A percentile compares a stretch with the other conserved stretches of the same genome.
Evolutionary conservation across 2,888 invertebrate species (phyloP).

Genomic region (Coelinius sp.): DNA sequence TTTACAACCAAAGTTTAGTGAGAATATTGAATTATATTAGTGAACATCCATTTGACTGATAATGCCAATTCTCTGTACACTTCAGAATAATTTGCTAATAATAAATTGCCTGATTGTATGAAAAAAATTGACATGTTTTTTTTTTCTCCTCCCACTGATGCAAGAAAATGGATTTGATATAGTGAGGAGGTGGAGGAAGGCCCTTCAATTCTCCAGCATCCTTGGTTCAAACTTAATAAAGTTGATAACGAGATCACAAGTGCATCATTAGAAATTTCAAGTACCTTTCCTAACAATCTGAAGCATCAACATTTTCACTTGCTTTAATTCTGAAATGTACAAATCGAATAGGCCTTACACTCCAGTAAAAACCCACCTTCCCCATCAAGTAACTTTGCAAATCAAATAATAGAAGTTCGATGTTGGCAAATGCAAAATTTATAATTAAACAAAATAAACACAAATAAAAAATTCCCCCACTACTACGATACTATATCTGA

Average conservation of each 20-base stretch:
- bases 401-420: constrained; percentile 18
- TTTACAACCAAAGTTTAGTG: constrained; percentile 50
- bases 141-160: constrained; percentile 23
- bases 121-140: not conserved
- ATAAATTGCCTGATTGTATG: not conserved
- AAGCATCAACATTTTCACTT: not conserved
- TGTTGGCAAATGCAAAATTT: constrained; percentile 14
- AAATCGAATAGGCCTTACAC: constrained; percentile 23
- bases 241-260: constrained; percentile 38
- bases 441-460: not conserved
- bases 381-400: not conserved
- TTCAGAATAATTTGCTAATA: constrained; percentile 17
- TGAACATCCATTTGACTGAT: not conserved
- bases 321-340: constrained; percentile 12
- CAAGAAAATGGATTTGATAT: not conserved
- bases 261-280: constrained; percentile 39
- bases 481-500: constrained; percentile 57
- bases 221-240: constrained; percentile 35
- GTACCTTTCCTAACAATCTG: constrained; percentile 8
- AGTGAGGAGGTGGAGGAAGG: not conserved
- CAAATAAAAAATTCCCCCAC: not conserved
- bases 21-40: constrained; percentile 61
- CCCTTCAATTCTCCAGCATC: constrained; percentile 29
- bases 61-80: constrained; percentile 56
- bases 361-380: not conserved